Percentiles rank a stretch among this genome's conserved stretches.
phyloP scores from a whole-genome alignment of 2,888 invertebrate species.

The Sisyra nigra region DNA sequence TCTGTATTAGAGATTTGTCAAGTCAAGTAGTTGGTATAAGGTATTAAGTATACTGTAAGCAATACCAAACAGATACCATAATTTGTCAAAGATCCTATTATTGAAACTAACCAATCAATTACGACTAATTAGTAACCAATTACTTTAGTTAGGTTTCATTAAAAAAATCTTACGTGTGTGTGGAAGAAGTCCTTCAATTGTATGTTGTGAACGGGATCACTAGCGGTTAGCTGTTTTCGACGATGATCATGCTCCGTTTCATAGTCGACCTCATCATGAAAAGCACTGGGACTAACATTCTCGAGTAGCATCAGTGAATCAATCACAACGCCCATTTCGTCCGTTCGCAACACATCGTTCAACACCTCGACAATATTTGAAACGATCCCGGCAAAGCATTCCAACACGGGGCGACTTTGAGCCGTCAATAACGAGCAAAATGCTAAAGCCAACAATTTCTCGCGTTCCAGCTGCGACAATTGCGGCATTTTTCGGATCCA shows the following conservation, averaged over 20 bases:
- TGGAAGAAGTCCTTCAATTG: constrained; percentile 55
- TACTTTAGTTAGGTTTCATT: neutral
- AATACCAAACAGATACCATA: too few relatives aligned
- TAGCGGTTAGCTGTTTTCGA: constrained; percentile 44
- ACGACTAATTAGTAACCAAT: neutral
- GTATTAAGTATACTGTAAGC: too few relatives aligned
- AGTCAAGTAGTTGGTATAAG: too few relatives aligned
- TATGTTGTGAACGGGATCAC: constrained; percentile 68
- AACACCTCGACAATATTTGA: constrained; percentile 59
- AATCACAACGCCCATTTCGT: constrained; percentile 29
- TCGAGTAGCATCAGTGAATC: constrained; percentile 26
- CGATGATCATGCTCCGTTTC: constrained; percentile 63
- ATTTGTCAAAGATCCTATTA: too few relatives aligned
- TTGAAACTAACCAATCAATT: too few relatives aligned
- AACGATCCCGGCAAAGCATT: constrained; percentile 56
- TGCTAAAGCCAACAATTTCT: constrained; percentile 60
- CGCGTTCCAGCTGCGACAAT: constrained; percentile 61
- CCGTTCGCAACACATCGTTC: constrained; percentile 61
- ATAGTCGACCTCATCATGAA: constrained; percentile 34
- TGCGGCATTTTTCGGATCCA: constrained; percentile 69
- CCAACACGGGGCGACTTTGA: constrained; percentile 49
- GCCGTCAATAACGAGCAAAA: constrained; percentile 51
- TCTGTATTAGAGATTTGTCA: too few relatives aligned
- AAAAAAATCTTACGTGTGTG: constrained; percentile 38
- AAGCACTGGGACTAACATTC: constrained; percentile 23